Evolutionary conservation across 1,140 invertebrate species (phyloP).

Genomic region (Linepithema humile): DNA sequence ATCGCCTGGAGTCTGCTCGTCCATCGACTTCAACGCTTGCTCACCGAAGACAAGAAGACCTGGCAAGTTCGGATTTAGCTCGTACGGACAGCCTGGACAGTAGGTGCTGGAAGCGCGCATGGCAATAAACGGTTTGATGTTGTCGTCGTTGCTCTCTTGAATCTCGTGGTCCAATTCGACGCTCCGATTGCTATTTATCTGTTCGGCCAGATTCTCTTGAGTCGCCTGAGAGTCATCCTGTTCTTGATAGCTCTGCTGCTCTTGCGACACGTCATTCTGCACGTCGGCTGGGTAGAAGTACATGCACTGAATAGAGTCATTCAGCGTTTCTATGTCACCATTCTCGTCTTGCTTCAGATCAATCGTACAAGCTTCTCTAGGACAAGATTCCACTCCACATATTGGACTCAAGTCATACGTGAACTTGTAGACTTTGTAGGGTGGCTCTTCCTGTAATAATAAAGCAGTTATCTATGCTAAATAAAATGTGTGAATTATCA

Average conservation of each 20-base stretch:
- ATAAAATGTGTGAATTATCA: not conserved
- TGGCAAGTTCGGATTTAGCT: conserved; percentile 79
- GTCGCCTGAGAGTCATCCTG: conserved; percentile 60
- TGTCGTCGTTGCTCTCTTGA: conserved; percentile 72
- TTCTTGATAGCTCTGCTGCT: conserved; percentile 64
- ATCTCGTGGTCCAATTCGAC: conserved; percentile 78
- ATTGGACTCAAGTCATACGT: conserved; percentile 75
- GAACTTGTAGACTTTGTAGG: conserved; percentile 75
- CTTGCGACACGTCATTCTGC: conserved; percentile 57
- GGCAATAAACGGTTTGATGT: conserved; percentile 78
- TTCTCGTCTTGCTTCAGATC: conserved; percentile 74
- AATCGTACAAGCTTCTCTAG: conserved; percentile 76
- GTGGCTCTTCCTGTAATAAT: conserved; percentile 74
- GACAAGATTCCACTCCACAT: conserved; percentile 73
- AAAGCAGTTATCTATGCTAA: not conserved
- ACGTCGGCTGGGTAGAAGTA: conserved; percentile 71
- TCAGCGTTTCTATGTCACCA: conserved; percentile 71
- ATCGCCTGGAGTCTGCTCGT: conserved; percentile 74
- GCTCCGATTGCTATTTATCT: conserved; percentile 72
- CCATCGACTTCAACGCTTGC: conserved; percentile 76
- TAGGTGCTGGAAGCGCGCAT: conserved; percentile 75
- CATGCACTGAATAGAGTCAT: conserved; percentile 77
- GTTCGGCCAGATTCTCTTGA: conserved; percentile 75
- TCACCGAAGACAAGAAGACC: conserved; percentile 74
- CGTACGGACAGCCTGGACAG: conserved; percentile 81